phyloP scores from a whole-genome alignment of 2,113 vertebrate genomes.

The Python bivittatus region DNA sequence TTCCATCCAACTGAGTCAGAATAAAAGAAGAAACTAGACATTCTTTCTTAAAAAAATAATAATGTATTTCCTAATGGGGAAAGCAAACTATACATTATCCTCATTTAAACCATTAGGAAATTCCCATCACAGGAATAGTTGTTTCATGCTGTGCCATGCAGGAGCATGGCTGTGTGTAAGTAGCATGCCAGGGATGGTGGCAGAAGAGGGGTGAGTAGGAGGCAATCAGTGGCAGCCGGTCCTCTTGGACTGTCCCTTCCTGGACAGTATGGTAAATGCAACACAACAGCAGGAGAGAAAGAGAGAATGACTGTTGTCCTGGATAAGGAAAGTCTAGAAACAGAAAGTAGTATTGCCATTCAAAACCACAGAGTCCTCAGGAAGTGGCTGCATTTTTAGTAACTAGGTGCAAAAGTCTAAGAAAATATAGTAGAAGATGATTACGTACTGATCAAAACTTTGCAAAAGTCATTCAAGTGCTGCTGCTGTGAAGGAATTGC shows the following conservation, averaged over 20 bases:
- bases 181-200: background rate
- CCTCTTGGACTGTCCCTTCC: too few relatives aligned
- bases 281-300: background rate
- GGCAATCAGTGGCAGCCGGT: background rate
- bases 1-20: background rate
- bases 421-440: background rate
- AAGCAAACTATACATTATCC: background rate
- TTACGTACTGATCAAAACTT: background rate
- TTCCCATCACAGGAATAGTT: background rate
- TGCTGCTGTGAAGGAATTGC: background rate
- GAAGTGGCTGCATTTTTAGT: background rate
- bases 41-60: background rate
- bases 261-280: background rate
- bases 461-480: background rate
- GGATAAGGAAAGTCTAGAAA: background rate
- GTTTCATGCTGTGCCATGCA: background rate
- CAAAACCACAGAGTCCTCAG: background rate
- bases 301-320: background rate
- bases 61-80: background rate
- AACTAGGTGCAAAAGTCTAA: background rate
- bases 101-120: background rate
- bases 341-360: background rate
- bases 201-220: background rate
- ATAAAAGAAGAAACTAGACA: background rate
- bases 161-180: background rate